Evolutionary conservation across 1,140 invertebrate genomes (phyloP), one percentile per base, ranked within the genome.

Genomic region (Cherax destructor): DNA sequence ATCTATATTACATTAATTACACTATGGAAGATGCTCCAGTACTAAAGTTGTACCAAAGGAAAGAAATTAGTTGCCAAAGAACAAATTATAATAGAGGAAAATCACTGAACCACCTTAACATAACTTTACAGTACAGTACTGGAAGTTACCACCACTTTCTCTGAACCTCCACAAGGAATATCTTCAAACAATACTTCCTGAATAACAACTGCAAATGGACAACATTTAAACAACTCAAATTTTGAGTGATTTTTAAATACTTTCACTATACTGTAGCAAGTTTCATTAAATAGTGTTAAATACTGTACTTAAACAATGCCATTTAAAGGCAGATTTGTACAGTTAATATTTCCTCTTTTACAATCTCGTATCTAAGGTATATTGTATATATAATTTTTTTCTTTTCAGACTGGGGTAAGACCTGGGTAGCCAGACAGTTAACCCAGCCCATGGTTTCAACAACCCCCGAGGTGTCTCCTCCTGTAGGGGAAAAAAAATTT

Each of bases 381-480:
- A 65, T 5, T 65, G 21, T 65, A 65, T 65, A 65, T 65, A 65
- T 65, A 65, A 21, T 21, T 18, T 65, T 18, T 65, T 6, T 65
- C 61, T 65, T 65, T 41, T 79, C 13, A 79, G 77, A 21, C 10
- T 49, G 5, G 2, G 47, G 69, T 47, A 41, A 74, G 21, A 49
- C 65, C 65, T 76, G 72, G 61, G 30, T 52, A 47, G 65, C 83
- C 41, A 49, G 79, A 74, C 92, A 9, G 59, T 94, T 98, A 99
- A 94, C 99, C 99, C 93, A 99, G 96, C 92, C 99, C 98, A 94
- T 99, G 98, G 95, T 99, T 95, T 99, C 99, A 99, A 99, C 95
- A 99, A 99, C 94, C 98, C 98, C 95, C 99, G 98, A 79, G 98
- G 98, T 74, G 98, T 99, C 96, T 99, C 98, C 95, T 99, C 99